Base-by-base conservation (phyloP, 35 echinoderm and acorn worm genomes). In the Ptychodera flava region DNA sequence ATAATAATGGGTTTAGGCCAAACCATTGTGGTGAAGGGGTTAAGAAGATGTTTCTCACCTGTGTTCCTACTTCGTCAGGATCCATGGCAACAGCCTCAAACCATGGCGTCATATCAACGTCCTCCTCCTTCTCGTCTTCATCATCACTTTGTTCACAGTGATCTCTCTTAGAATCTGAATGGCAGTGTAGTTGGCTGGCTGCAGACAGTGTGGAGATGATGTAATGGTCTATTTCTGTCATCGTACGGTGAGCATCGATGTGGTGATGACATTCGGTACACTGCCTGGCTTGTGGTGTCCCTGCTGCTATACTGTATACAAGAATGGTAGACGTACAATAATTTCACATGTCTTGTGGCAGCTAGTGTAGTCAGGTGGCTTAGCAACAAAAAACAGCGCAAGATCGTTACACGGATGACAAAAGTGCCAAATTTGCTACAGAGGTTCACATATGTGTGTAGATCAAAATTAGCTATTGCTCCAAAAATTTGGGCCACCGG, bases 81-180 rank as follows among this genome's bases (percentile, higher is more conserved):
- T 92, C 91, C 1, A 92, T 88, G 77, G 88, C 88, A 15, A 78
- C 85, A 1, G 91, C 86, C 38, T 92, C 91, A 84, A 92, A 84
- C 81, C 81, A 92, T 1, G 82, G 75, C 29, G 78, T 84, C 33
- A 92, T 81, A 27, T 80, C 36, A 31, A 87, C 77, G 32, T 89
- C 91, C 16, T 92, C 91, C 28, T 64, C 45, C 45, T 64, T 22
- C 22, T 64, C 45, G 6, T 64, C 45, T 64, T 64, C 45, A 64
- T 64, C 45, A 6, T 64, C 45, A 22, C 22, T 64, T 64, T 64
- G 45, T 64, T 64, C 22, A 22, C 22, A 83, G 80, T 85, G 78
- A 53, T 83, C 76, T 36, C 53, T 34, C 22, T 80, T 79, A 36
- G 85, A 28, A 0, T 80, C 53, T 33, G 36, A 83, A 34, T 80